phyloP scores from a whole-genome alignment of 1,140 invertebrate genomes.

The Formica exsecta region DNA sequence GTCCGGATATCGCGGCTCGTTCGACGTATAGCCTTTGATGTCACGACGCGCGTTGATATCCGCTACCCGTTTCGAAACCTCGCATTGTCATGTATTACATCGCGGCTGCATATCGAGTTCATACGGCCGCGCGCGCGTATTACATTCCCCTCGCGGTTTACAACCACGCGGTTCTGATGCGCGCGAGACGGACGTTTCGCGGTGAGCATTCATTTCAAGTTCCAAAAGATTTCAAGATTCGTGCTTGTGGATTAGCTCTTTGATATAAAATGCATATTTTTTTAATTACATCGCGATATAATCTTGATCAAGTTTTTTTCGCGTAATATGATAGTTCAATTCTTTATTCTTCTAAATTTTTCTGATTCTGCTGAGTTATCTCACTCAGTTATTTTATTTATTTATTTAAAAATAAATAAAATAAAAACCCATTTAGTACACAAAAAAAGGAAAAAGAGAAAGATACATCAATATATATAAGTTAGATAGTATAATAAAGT shows the following conservation, averaged over 20 bases:
- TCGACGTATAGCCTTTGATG: conserved; percentile 55
- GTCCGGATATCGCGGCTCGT: conserved; percentile 36
- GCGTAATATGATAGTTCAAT: neutral
- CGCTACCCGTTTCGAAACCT: neutral
- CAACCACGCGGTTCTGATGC: neutral
- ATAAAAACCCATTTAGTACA: too few species aligned
- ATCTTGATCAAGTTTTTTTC: neutral
- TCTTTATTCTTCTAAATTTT: neutral
- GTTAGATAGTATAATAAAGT: too few species aligned
- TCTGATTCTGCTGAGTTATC: neutral
- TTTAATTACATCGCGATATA: neutral
- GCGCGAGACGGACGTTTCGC: neutral
- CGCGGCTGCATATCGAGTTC: neutral
- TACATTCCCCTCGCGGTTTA: conserved; percentile 22
- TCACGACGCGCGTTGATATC: conserved; percentile 19
- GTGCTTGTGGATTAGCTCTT: neutral
- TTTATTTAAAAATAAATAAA: too few species aligned
- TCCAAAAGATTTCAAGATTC: neutral
- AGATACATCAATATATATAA: too few species aligned
- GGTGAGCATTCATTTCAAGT: neutral
- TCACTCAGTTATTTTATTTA: neutral
- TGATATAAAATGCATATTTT: neutral
- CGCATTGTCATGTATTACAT: conserved; percentile 48
- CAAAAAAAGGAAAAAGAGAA: too few species aligned
- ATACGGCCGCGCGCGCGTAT: neutral